Conservation (phyloP, 1,140 invertebrate species). For the Diuraphis noxia region DNA sequence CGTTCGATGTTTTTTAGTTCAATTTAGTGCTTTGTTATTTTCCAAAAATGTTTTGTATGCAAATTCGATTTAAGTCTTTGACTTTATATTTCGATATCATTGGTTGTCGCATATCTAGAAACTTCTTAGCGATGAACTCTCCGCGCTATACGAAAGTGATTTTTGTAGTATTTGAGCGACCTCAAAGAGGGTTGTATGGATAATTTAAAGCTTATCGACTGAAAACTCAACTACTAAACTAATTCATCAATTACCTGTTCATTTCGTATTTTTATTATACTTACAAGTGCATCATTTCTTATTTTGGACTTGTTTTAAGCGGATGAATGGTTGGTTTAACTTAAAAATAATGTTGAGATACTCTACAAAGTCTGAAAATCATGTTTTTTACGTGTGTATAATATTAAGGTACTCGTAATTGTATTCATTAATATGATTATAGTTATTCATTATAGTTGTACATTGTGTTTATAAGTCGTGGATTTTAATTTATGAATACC, state of each 20-base stretch:
- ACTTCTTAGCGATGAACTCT: neutral
- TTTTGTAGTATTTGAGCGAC: neutral
- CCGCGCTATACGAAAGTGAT: neutral
- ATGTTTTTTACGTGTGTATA: neutral
- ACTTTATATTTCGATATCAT: neutral
- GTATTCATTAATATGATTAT: neutral
- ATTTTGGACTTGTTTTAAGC: neutral
- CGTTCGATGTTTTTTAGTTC: neutral
- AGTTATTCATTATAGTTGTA: neutral
- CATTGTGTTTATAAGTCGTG: neutral
- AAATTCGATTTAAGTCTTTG: neutral
- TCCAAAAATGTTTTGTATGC: neutral
- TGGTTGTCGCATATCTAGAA: neutral
- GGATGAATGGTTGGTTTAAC: neutral
- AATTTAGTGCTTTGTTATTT: neutral
- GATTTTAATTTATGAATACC: neutral
- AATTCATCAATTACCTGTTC: neutral
- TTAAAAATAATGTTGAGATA: neutral
- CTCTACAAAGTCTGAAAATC: neutral
- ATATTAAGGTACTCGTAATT: neutral
- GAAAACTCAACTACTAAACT: neutral
- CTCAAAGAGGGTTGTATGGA: neutral
- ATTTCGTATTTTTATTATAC: neutral
- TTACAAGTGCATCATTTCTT: too few species aligned
- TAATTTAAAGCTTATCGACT: neutral